Conservation (phyloP, 2,888 invertebrate species). For the Callimorpha dominula region DNA sequence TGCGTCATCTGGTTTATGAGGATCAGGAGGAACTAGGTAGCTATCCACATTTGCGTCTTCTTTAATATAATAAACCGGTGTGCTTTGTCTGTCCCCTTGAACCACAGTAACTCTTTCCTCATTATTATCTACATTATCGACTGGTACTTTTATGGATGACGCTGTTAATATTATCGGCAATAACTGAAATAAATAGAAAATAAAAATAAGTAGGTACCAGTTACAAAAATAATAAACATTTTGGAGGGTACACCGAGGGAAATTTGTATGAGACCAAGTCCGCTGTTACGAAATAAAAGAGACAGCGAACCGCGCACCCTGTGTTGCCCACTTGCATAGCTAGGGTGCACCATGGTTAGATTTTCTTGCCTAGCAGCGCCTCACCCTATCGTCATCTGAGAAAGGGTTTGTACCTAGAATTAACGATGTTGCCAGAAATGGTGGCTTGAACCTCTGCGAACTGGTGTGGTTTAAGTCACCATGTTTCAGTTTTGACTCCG, state of each 20-base stretch:
- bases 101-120: constrained; percentile 43
- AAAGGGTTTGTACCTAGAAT: no score
- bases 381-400: no score
- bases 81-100: constrained; percentile 52
- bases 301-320: background rate
- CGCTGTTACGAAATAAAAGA: background rate
- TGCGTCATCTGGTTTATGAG: constrained; percentile 63
- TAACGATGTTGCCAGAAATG: background rate
- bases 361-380: no score
- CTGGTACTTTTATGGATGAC: constrained; percentile 72
- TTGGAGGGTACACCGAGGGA: background rate
- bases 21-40: constrained; percentile 71
- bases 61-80: constrained; percentile 67
- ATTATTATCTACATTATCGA: constrained; percentile 59
- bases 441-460: background rate
- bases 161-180: constrained; percentile 59
- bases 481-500: no score
- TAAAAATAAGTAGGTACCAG: background rate
- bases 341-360: no score
- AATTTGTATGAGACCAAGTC: background rate
- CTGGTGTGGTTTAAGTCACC: background rate
- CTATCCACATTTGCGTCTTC: constrained; percentile 67
- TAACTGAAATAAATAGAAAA: constrained; percentile 64
- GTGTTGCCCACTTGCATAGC: background rate
- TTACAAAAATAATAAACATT: no score